Conservation (phyloP, 2,113 vertebrate species). For the Syrmaticus mikado region DNA sequence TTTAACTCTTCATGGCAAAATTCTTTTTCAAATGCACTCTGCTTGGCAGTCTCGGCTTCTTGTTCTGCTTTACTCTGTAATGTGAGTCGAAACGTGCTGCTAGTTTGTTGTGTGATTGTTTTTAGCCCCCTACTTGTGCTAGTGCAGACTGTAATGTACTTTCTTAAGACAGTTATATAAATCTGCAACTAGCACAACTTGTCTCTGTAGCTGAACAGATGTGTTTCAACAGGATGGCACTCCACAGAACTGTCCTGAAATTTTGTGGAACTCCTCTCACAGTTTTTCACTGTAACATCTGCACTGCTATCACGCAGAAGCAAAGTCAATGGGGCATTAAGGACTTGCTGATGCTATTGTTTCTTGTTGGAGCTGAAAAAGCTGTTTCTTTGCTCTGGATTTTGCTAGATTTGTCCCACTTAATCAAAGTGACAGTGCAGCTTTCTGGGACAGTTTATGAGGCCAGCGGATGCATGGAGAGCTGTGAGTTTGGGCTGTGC, state of each 20-base stretch:
- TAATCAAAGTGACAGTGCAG: background rate
- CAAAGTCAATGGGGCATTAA: background rate
- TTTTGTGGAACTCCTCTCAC: background rate
- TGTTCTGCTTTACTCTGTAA: background rate
- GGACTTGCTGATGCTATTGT: conserved; percentile 27
- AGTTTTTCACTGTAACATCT: conserved; percentile 24
- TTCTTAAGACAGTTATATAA: background rate
- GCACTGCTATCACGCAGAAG: background rate
- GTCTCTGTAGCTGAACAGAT: conserved; percentile 37
- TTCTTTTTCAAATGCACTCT: background rate
- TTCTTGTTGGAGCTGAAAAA: background rate
- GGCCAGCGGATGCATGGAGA: background rate
- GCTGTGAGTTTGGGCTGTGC: background rate
- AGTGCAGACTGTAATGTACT: background rate
- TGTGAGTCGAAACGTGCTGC: background rate
- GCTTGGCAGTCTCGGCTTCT: background rate
- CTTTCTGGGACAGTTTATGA: background rate
- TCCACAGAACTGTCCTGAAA: conserved; percentile 15
- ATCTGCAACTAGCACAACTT: conserved; percentile 27
- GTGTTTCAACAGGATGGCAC: conserved; percentile 32
- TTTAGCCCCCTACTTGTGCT: rapidly evolving
- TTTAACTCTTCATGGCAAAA: background rate
- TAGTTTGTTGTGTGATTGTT: background rate
- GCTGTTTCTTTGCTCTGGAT: background rate
- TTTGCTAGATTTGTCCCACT: background rate